Conservation (phyloP, 2,888 invertebrate species). For the Pantelozetes paolii region DNA sequence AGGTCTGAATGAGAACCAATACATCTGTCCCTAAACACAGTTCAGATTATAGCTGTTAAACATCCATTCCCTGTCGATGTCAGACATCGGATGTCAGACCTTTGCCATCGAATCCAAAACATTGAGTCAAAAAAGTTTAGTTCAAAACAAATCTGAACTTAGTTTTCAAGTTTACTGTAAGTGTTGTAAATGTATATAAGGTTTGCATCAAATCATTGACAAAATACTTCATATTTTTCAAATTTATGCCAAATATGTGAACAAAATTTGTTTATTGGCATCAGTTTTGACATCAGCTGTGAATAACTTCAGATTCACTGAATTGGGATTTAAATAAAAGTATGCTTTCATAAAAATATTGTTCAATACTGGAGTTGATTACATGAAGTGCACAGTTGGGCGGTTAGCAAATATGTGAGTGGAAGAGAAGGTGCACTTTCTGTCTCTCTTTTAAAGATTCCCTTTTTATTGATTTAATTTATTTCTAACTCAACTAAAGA, state of each 20-base stretch:
- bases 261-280: not conserved
- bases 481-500: not conserved
- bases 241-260: not conserved
- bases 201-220: too few species aligned
- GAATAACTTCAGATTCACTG: not conserved
- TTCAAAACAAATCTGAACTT: not conserved
- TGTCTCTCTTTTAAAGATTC: not conserved
- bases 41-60: not conserved
- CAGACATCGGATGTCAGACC: not conserved
- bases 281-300: not conserved
- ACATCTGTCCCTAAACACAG: not conserved
- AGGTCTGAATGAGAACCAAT: conserved; percentile 1
- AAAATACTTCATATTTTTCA: not conserved
- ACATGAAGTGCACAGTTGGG: too few species aligned
- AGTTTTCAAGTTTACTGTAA: not conserved
- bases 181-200: too few species aligned
- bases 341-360: too few species aligned
- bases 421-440: not conserved
- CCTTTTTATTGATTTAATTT: not conserved
- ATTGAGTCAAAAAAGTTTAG: not conserved
- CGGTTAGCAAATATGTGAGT: too few species aligned
- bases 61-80: not conserved
- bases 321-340: not conserved
- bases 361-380: too few species aligned
- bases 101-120: not conserved